phyloP scores from a whole-genome alignment of 2,113 vertebrate genomes.

The Passer domesticus region DNA sequence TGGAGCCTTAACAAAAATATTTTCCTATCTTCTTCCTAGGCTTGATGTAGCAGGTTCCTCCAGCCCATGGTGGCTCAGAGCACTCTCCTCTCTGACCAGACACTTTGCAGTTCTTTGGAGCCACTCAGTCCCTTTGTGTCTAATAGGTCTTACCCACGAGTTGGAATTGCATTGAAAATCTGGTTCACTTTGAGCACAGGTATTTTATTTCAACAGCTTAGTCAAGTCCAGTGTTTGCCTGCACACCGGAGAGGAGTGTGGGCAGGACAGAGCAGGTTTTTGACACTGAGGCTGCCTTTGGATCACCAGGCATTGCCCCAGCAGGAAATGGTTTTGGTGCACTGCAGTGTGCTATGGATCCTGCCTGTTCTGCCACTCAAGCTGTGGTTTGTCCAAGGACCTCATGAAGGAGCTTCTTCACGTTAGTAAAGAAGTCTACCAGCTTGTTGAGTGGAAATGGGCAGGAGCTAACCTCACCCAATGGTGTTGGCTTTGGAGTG shows the following conservation, averaged over 20 bases:
- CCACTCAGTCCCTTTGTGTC: background rate
- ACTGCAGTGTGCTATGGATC: accelerated
- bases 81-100: background rate
- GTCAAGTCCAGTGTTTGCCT: background rate
- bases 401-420: background rate
- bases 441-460: background rate
- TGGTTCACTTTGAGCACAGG: background rate
- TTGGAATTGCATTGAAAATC: background rate
- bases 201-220: background rate
- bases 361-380: background rate
- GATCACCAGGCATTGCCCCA: background rate
- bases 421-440: background rate
- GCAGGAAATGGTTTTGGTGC: accelerated
- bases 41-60: background rate
- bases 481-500: background rate
- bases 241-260: background rate
- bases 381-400: background rate
- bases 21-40: background rate
- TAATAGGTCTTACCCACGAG: background rate
- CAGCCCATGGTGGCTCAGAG: background rate
- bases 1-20: background rate
- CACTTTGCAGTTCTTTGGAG: background rate
- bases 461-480: accelerated
- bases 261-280: background rate
- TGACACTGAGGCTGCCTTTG: background rate